Percentiles rank a stretch among this genome's conserved stretches.
These are phyloP conservation scores for Mungos mungo DNA, from an alignment of 2,113 vertebrate species.

Conservation along the genomic window DNA sequence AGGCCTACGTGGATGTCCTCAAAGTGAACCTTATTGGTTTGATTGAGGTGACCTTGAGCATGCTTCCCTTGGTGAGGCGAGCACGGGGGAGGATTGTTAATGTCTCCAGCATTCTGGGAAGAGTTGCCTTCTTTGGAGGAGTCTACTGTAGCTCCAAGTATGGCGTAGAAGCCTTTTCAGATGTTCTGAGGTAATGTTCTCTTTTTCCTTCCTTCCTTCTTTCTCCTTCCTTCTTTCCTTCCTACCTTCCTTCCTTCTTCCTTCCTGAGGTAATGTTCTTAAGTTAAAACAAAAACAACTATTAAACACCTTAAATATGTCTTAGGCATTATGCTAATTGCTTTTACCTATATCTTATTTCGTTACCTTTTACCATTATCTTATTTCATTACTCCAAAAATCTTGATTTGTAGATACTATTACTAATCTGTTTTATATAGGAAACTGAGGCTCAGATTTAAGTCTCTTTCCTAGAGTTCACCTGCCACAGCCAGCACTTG, in stretches of 20 bases:
- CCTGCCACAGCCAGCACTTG: background rate
- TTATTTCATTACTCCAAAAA: background rate
- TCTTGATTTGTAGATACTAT: background rate
- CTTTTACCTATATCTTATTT: background rate
- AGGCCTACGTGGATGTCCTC: constrained; percentile 26
- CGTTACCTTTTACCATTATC: background rate
- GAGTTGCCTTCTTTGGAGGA: constrained; percentile 71
- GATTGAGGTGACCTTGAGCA: constrained; percentile 79
- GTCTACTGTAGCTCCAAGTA: constrained; percentile 82
- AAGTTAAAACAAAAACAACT: constrained; percentile 29
- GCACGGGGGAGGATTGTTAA: constrained; percentile 82
- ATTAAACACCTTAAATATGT: background rate
- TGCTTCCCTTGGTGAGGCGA: constrained; percentile 83
- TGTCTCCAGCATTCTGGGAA: constrained; percentile 81
- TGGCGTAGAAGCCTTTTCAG: constrained; percentile 86
- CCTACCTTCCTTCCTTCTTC: no score
- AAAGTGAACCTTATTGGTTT: constrained; percentile 82
- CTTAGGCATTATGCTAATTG: background rate
- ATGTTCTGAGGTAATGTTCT: constrained; percentile 83
- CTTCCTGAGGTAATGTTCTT: constrained; percentile 79
- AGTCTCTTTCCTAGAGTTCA: background rate
- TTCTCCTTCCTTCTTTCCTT: no score
- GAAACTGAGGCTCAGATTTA: background rate
- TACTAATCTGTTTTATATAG: background rate
- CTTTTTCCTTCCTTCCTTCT: no score